Evolutionary conservation across 1,140 invertebrate genomes (phyloP), one percentile per base, ranked within the genome.

Genomic region (Drosophila equinoxialis): DNA sequence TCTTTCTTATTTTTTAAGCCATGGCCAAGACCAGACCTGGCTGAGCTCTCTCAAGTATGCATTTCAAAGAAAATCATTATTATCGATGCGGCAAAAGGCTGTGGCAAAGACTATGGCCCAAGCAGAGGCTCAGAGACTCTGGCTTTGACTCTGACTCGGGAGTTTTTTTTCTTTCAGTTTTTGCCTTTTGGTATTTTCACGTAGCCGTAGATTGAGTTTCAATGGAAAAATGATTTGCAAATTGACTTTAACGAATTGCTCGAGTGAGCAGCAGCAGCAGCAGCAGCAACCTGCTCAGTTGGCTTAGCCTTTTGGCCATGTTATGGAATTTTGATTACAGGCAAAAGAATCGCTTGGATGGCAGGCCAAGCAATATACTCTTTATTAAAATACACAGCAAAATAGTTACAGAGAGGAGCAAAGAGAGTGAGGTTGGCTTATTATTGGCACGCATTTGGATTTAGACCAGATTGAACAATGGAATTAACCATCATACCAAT

Each of bases 181-280:
- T 35, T 35, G 71, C 77, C 84, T 87, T 89, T 83, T 79, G 72
- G 77, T 83, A 89, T 87, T 89, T 87, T 89, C 83, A 87, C 84
- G 84, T 87, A 77, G 83, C 79, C 81, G 81, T 78, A 89, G 87
- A 90, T 91, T 89, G 89, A 85, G 81, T 90, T 90, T 90, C 89
- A 89, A 90, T 90, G 89, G 89, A 90, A 90, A 90, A 91, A 90
- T 90, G 89, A 90, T 90, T 90, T 90, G 89, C 89, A 90, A 90
- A 90, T 90, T 90, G 89, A 90, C 89, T 90, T 91, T 90, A 90
- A 91, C 89, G 89, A 90, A 90, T 90, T 90, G 89, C 81, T 69
- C 68, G 67, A 84, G 66, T 68, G 80, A 77, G 68, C 45, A 51
- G 45, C 45, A 51, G 17, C 45, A 48, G 45, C 79, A 51, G 45